Evolutionary conservation across 2,113 vertebrate genomes (phyloP).

Genomic region (Dolichotis patagonum): DNA sequence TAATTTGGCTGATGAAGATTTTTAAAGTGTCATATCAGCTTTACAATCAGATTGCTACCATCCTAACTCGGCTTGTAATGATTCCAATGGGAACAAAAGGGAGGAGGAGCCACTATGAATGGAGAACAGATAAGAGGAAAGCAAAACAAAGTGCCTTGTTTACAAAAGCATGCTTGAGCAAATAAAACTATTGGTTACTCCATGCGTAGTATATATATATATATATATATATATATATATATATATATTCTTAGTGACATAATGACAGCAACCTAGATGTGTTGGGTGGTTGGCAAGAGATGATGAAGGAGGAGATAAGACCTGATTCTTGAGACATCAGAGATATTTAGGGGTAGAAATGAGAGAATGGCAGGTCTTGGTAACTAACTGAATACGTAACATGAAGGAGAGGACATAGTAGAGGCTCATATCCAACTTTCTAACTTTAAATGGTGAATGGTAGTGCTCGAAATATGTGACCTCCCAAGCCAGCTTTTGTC

Average conservation of each 20-base stretch:
- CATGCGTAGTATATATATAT: neutral
- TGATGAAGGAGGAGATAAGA: neutral
- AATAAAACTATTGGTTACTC: slow-evolving; percentile 29
- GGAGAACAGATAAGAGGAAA: slow-evolving; percentile 43
- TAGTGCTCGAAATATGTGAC: neutral
- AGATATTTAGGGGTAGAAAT: neutral
- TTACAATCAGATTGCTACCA: neutral
- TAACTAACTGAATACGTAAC: neutral
- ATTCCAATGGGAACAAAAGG: neutral
- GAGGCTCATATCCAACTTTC: neutral
- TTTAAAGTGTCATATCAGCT: slow-evolving; percentile 56
- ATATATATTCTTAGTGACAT: neutral
- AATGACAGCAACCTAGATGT: neutral
- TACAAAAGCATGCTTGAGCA: neutral
- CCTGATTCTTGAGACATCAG: slow-evolving; percentile 7
- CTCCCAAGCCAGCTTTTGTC: neutral
- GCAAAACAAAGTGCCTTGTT: slow-evolving; percentile 46
- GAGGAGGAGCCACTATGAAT: neutral
- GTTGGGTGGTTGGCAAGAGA: neutral
- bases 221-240: neutral
- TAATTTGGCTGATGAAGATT: slow-evolving; percentile 69
- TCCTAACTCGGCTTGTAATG: neutral
- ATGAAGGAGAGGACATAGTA: neutral
- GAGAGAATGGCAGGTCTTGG: neutral
- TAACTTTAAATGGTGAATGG: neutral